Percentiles rank a stretch among this genome's conserved stretches.
Conservation (phyloP, 2,113 vertebrate species). For the Suricata suricatta region DNA sequence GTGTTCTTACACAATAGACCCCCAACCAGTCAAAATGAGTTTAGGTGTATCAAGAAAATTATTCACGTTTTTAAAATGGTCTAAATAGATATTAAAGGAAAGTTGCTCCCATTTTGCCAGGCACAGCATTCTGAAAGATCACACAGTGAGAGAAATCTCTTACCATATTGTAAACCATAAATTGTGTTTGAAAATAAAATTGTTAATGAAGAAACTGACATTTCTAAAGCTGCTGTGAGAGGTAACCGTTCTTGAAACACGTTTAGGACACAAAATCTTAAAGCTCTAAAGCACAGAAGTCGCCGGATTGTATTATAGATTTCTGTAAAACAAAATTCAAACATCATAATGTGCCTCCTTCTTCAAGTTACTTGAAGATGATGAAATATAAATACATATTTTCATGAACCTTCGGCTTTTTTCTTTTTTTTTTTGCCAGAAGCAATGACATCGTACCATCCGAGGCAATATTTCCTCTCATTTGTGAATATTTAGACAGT, state of each 20-base stretch:
- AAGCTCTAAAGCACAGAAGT: conserved; percentile 52
- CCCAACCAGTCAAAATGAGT: conserved; percentile 75
- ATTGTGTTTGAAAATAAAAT: conserved; percentile 82
- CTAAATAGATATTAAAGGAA: conserved; percentile 79
- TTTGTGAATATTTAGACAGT: conserved; percentile 38
- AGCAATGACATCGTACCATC: conserved; percentile 8
- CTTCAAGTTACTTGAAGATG: conserved; percentile 35
- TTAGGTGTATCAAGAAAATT: conserved; percentile 80
- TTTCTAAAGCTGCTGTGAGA: conserved; percentile 74
- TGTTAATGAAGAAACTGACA: conserved; percentile 80
- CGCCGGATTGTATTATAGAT: conserved; percentile 30
- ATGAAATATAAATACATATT: background rate
- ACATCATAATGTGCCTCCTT: background rate
- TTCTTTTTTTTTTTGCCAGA: background rate
- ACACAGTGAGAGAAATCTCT: conserved; percentile 76
- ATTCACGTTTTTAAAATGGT: conserved; percentile 68
- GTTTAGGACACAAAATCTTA: conserved; percentile 65
- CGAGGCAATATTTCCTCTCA: background rate
- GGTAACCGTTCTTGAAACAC: conserved; percentile 62
- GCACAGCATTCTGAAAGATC: conserved; percentile 74
- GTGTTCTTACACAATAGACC: conserved; percentile 74
- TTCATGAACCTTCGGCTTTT: background rate
- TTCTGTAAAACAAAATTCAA: conserved; percentile 20
- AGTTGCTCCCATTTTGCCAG: conserved; percentile 73
- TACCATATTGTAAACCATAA: conserved; percentile 76